Evolutionary conservation across 2,888 invertebrate species (phyloP).

Genomic region (Leucophenga montana): DNA sequence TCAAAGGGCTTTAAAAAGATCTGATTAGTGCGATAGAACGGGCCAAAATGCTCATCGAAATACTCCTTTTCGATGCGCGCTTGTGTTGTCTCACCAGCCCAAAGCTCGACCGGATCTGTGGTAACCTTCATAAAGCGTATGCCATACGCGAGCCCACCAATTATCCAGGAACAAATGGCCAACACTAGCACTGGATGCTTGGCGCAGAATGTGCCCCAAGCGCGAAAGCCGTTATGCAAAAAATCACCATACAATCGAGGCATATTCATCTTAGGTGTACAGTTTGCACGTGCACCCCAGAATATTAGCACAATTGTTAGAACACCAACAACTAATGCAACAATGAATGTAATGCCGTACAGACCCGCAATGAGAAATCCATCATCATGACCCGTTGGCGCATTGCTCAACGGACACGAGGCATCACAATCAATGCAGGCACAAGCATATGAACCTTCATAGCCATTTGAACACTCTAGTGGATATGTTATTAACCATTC

Average conservation of each 20-base stretch:
- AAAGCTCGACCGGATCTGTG: conserved; percentile 92
- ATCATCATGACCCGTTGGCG: conserved; percentile 71
- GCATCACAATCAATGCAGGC: conserved; percentile 84
- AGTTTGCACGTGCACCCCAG: conserved; percentile 43
- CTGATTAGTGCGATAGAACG: conserved; percentile 92
- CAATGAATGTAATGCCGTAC: conserved; percentile 79
- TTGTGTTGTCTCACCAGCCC: conserved; percentile 88
- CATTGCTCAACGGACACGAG: conserved; percentile 76
- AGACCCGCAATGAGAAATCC: conserved; percentile 77
- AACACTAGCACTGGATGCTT: conserved; percentile 79
- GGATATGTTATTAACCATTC: conserved; percentile 52
- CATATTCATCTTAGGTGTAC: conserved; percentile 43
- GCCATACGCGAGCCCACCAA: conserved; percentile 79
- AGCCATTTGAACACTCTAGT: conserved; percentile 77
- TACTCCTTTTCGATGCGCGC: conserved; percentile 89
- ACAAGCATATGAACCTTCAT: conserved; percentile 77
- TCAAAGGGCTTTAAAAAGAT: conserved; percentile 83
- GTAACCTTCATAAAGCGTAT: conserved; percentile 81
- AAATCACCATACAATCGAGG: conserved; percentile 66
- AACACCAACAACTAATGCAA: conserved; percentile 76
- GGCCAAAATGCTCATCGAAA: conserved; percentile 89
- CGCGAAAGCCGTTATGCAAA: conserved; percentile 71
- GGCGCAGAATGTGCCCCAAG: conserved; percentile 78
- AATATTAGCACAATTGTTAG: conserved; percentile 60
- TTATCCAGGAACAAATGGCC: conserved; percentile 78